Percentiles rank a stretch among this genome's conserved stretches.
Evolutionary conservation across 2,113 vertebrate genomes (phyloP).

Genomic region (Phylloscopus trochilus): DNA sequence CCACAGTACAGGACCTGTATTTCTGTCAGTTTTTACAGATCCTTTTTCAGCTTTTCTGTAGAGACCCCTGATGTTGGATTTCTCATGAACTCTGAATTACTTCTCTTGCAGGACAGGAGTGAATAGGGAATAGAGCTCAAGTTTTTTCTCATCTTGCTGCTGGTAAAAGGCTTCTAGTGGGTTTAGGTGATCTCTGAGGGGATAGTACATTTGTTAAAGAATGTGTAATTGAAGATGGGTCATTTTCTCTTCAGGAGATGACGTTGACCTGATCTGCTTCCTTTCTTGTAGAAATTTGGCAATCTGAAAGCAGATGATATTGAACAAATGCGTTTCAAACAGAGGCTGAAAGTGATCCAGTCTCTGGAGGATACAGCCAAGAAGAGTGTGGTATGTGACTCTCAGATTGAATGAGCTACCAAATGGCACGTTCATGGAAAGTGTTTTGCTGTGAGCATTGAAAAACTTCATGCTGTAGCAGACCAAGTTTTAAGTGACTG

Average conservation of each 20-base stretch:
- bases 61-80: not conserved
- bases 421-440: not conserved
- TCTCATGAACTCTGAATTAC: not conserved
- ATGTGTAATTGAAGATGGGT: not conserved
- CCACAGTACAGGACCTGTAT: not conserved
- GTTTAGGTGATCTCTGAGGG: not conserved
- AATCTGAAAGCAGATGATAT: slow-evolving; percentile 88
- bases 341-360: slow-evolving; percentile 97
- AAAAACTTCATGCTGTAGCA: not conserved
- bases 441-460: not conserved
- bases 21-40: slow-evolving; percentile 9
- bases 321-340: slow-evolving; percentile 98
- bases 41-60: not conserved
- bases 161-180: not conserved
- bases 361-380: slow-evolving; percentile 95
- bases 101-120: not conserved
- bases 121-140: not conserved
- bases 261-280: not conserved
- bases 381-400: slow-evolving; percentile 89
- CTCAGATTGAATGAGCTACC: not conserved
- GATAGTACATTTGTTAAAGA: not conserved
- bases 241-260: not conserved
- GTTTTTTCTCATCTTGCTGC: not conserved
- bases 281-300: slow-evolving; percentile 84
- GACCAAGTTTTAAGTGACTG: not conserved